These are phyloP conservation scores for Ophthalmolycus amberensis DNA, from an alignment of 2,113 vertebrate species.

Conservation along the genomic window DNA sequence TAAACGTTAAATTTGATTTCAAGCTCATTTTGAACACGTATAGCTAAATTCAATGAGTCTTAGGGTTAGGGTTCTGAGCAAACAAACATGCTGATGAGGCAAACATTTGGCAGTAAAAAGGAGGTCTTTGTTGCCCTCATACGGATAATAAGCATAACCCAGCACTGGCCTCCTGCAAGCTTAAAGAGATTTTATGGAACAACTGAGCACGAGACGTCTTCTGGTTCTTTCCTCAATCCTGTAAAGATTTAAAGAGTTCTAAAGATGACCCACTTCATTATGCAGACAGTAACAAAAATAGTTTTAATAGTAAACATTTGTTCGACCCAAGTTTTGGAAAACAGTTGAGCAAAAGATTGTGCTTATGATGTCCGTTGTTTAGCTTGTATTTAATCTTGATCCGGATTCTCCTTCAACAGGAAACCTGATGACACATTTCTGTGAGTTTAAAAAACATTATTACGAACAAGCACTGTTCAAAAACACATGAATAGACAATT, in stretches of 20 bases:
- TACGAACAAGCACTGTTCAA: background rate
- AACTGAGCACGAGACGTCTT: conserved; percentile 3
- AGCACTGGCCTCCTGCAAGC: background rate
- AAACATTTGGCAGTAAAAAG: background rate
- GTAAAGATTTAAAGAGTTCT: background rate
- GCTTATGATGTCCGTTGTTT: background rate
- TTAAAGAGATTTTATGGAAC: conserved; percentile 32
- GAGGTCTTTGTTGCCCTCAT: conserved; percentile 28
- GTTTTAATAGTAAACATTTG: background rate
- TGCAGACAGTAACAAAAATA: conserved; percentile 7
- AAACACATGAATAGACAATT: background rate
- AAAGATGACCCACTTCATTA: conserved; percentile 2
- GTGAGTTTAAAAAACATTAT: background rate
- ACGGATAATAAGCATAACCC: conserved; percentile 16
- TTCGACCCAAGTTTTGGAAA: background rate
- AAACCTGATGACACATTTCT: background rate
- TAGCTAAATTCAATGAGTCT: no score
- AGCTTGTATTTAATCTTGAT: background rate
- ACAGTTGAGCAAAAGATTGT: background rate
- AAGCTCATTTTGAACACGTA: no score
- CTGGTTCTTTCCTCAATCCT: background rate
- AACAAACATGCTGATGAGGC: background rate
- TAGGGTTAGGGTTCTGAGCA: background rate
- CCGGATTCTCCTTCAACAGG: no score
- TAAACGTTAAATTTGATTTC: background rate